phyloP scores from a whole-genome alignment of 2,797 vertebrate species.

The Xiphorhynchus erythropygius region DNA sequence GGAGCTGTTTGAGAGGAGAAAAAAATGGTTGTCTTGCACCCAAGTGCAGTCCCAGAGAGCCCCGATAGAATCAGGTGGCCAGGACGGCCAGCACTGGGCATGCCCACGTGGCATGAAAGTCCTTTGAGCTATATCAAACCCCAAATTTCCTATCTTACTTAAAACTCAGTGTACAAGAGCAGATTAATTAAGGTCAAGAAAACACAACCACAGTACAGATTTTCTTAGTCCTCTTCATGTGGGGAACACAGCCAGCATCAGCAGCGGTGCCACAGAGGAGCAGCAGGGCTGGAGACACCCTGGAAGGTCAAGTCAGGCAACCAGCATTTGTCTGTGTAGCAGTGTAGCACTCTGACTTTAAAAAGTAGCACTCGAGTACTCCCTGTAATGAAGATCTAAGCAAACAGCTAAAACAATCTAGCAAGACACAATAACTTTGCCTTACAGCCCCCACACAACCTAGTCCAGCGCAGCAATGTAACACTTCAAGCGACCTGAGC shows the following conservation, averaged over 20 bases:
- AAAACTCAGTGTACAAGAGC: not conserved
- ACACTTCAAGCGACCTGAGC: not conserved
- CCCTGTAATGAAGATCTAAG: rapidly evolving
- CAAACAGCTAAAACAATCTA: not conserved
- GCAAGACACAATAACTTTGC: not conserved
- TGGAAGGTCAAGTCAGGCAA: not conserved
- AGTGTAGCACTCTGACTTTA: not conserved
- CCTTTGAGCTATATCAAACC: not conserved
- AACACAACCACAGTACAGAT: not conserved
- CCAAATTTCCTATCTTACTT: not conserved
- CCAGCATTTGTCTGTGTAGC: too few relatives aligned
- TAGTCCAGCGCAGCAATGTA: not conserved
- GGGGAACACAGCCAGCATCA: not conserved
- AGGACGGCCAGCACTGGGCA: not conserved
- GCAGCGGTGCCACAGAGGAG: rapidly evolving
- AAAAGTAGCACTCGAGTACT: not conserved
- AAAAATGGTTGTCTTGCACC: not conserved
- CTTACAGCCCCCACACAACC: not conserved
- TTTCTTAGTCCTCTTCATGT: not conserved
- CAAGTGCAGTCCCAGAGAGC: not conserved
- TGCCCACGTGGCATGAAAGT: rapidly evolving
- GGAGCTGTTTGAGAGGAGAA: not conserved
- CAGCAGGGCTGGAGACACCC: not conserved
- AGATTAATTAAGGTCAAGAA: not conserved
- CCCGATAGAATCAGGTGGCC: not conserved